Percentiles rank a stretch among this genome's conserved stretches.
phyloP scores from a whole-genome alignment of 2,888 invertebrate species.

The Chelonus formosanus region DNA sequence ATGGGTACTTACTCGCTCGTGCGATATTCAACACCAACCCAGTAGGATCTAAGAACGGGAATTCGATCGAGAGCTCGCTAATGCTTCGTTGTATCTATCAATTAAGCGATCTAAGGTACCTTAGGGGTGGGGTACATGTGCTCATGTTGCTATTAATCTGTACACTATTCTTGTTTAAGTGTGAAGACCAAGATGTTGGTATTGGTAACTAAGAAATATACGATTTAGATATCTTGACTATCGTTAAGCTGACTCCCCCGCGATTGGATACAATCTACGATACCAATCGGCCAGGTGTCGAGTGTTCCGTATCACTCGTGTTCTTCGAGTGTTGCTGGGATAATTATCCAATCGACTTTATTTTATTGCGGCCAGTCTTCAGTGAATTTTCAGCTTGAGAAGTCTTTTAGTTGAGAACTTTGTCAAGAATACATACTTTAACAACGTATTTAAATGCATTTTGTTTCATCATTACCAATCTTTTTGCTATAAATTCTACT shows the following conservation, averaged over 20 bases:
- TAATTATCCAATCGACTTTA: conserved; percentile 29
- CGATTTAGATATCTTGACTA: conserved; percentile 27
- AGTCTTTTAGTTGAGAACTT: no score
- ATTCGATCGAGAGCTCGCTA: conserved; percentile 18
- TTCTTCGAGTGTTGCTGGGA: conserved; percentile 9
- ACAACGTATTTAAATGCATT: no score
- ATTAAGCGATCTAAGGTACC: conserved; percentile 24
- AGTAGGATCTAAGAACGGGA: conserved; percentile 18
- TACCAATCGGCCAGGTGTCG: conserved; percentile 31
- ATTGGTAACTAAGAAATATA: conserved; percentile 13
- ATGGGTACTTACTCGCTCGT: background rate
- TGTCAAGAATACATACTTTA: no score
- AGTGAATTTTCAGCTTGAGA: background rate
- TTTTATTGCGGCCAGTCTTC: conserved; percentile 6
- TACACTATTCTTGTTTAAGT: no score
- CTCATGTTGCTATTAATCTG: background rate
- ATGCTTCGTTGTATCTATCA: conserved; percentile 31
- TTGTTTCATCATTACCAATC: no score
- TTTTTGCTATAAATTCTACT: no score
- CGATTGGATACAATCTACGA: conserved; percentile 28
- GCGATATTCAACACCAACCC: conserved; percentile 19
- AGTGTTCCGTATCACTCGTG: conserved; percentile 20
- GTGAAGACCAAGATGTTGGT: background rate
- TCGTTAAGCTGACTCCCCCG: conserved; percentile 28
- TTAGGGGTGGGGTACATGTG: conserved; percentile 1